Evolutionary conservation across 2,888 invertebrate genomes (phyloP).

Genomic region (Rotaria socialis): DNA sequence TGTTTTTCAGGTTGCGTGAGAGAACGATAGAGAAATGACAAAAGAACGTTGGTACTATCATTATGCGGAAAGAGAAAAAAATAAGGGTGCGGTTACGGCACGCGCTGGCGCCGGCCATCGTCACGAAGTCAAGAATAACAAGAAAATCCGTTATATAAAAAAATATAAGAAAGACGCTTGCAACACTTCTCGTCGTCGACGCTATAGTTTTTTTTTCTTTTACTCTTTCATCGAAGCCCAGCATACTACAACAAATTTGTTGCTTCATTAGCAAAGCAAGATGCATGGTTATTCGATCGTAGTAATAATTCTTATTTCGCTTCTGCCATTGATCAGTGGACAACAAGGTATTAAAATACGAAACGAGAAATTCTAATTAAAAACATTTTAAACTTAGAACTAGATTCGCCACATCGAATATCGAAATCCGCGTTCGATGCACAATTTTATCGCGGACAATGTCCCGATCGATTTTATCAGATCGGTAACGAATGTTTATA

Average conservation of each 20-base stretch:
- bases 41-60: background rate
- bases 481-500: background rate
- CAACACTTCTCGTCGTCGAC: background rate
- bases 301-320: background rate
- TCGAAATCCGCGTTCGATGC: slow-evolving; percentile 2
- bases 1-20: background rate
- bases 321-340: background rate
- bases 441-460: background rate
- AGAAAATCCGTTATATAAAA: background rate
- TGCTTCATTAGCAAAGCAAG: background rate
- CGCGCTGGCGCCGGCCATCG: background rate
- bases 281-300: background rate
- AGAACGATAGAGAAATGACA: background rate
- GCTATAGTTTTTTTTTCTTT: background rate
- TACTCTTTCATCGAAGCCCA: background rate
- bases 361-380: background rate
- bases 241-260: background rate
- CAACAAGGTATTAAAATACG: background rate
- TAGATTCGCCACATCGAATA: background rate
- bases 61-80: background rate
- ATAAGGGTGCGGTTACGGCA: background rate
- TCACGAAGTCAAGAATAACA: background rate
- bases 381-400: background rate
- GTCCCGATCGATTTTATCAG: background rate
- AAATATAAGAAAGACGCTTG: background rate